phyloP scores from a whole-genome alignment of 2,888 invertebrate genomes.

The Eilema caniola region DNA sequence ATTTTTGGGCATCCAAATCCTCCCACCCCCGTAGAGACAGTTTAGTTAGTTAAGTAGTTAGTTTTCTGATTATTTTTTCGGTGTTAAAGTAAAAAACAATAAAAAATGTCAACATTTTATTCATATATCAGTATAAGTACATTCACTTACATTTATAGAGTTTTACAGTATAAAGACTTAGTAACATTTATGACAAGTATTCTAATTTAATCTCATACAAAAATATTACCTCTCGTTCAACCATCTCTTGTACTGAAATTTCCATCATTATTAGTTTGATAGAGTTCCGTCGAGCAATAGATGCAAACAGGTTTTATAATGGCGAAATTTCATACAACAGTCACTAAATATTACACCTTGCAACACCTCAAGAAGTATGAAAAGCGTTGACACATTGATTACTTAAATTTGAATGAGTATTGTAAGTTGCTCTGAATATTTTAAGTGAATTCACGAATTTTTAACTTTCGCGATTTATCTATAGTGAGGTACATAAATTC shows the following conservation, averaged over 20 bases:
- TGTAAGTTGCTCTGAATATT: neutral
- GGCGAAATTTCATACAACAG: neutral
- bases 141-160: slow-evolving; percentile 69
- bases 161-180: slow-evolving; percentile 76
- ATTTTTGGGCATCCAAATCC: too few species aligned
- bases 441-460: neutral
- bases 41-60: too few species aligned
- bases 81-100: slow-evolving; percentile 50
- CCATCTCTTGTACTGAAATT: slow-evolving; percentile 66
- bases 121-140: slow-evolving; percentile 82
- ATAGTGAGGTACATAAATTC: too few species aligned
- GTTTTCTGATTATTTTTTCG: too few species aligned
- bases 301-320: neutral
- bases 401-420: neutral
- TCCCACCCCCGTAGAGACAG: too few species aligned
- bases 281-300: neutral
- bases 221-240: slow-evolving; percentile 77
- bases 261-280: slow-evolving; percentile 38
- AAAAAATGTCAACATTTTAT: slow-evolving; percentile 84
- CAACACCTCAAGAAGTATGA: neutral
- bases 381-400: neutral
- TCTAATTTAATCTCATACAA: slow-evolving; percentile 76
- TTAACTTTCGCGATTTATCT: too few species aligned
- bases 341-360: neutral
- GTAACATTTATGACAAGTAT: slow-evolving; percentile 63